Conservation (phyloP, 2,113 vertebrate genomes). For the Antigone vipio region DNA sequence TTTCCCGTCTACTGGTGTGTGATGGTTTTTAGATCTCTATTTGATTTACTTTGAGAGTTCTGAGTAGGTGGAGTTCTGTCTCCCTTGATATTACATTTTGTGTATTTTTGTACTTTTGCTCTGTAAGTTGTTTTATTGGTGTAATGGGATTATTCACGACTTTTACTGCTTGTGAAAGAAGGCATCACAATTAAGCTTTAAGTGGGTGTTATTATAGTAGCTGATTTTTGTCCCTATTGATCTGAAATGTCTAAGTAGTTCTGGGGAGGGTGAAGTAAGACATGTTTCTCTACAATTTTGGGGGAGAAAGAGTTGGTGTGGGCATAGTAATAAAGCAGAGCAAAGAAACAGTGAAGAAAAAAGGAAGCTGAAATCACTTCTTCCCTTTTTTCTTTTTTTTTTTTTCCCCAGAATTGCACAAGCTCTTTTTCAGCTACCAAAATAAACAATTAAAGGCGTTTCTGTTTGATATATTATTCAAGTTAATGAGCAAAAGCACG, state of each 20-base stretch:
- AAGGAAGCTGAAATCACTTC: background rate
- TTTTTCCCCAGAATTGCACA: background rate
- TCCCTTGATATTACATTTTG: background rate
- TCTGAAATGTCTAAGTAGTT: background rate
- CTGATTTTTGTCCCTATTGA: background rate
- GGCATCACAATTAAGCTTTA: background rate
- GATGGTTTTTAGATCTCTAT: background rate
- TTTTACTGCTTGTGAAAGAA: background rate
- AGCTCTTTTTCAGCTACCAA: background rate
- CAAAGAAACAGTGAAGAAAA: background rate
- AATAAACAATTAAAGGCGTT: conserved; percentile 56
- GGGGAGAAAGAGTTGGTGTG: background rate
- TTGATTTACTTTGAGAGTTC: background rate
- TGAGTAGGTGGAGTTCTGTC: background rate
- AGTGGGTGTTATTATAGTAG: background rate
- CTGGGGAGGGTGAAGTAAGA: background rate
- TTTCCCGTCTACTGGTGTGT: background rate
- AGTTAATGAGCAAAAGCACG: conserved; percentile 34
- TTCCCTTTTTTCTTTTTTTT: background rate
- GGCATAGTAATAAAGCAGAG: background rate
- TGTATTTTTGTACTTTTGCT: background rate
- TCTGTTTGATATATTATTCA: conserved; percentile 55
- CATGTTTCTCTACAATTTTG: background rate
- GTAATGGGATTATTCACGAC: background rate
- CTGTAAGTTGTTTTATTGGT: background rate